Conservation (phyloP, 2,113 vertebrate species). For the Pandion haliaetus region DNA sequence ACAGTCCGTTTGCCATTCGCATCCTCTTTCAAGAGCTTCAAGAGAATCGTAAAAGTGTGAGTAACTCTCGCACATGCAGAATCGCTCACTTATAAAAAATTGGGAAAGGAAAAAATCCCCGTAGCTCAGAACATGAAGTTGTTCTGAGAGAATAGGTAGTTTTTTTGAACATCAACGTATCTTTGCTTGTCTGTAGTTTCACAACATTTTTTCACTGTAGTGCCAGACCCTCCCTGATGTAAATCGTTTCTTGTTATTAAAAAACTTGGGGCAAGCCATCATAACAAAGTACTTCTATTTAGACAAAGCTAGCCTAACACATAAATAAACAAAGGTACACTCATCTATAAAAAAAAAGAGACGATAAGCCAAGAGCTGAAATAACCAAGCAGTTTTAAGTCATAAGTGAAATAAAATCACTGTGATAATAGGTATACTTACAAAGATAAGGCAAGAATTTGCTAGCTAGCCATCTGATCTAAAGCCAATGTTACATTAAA, state of each 20-base stretch:
- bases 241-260: not conserved
- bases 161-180: not conserved
- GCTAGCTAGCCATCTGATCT: not conserved
- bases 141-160: not conserved
- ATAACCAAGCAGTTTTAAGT: not conserved
- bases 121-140: not conserved
- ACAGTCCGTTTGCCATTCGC: not conserved
- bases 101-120: rapidly evolving
- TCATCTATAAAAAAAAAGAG: not conserved
- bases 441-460: not conserved
- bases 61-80: not conserved
- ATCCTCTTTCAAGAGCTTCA: not conserved
- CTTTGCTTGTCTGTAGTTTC: not conserved
- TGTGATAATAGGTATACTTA: not conserved
- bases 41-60: not conserved
- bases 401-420: not conserved
- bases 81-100: not conserved
- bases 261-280: not conserved
- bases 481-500: not conserved
- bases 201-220: not conserved
- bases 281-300: not conserved
- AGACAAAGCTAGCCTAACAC: not conserved
- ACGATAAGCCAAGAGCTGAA: not conserved
- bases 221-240: not conserved
- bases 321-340: not conserved